Evolutionary conservation across 2,888 invertebrate species (phyloP), one percentile per base, ranked within the genome.

Genomic region (Brachylomia viminalis): DNA sequence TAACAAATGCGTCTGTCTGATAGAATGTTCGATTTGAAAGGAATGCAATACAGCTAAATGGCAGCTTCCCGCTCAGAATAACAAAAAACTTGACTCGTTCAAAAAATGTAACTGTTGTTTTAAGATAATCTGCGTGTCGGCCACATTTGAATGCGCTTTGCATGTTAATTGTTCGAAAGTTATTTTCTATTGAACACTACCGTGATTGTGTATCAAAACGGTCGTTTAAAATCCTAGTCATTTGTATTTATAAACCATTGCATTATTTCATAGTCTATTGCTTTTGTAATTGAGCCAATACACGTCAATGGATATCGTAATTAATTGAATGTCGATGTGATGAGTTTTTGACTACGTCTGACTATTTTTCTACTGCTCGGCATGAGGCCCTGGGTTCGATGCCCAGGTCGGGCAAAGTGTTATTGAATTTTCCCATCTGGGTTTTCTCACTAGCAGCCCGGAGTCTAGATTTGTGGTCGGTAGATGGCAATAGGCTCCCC

Each of bases 131-230:
- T 86, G 75, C 70, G 64, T 82, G 82, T 82, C 73, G 67, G 73
- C 71, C 67, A 77, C 72, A 82, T 80, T 82, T 80, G 72, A 87
- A 85, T 83, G 72, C 81, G 75, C 66, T 86, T 84, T 65, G 82
- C 77, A 79, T 80, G 80, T 72, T 75, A 79, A 79, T 65, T 58
- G 75, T 79, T 81, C 67, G 86, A 85, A 83, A 83, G 87, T 77
- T 77, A 80, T 83, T 81, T 71, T 83, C 85, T 77, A 71, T 81
- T 71, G 85, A 67, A 81, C 59, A 74, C 58, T 59, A 23, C 49
- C n/a, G 27, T 54, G 56, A 27, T 54, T 75, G 38, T 64, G n/a
- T 54, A 68, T 59, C 20, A 59, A 49, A 80, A 66, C 65, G 64
- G 59, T 68, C 38, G 65, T 72, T 75, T 62, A 15, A 58, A 54